A percentile compares a stretch with the other conserved stretches of the same genome.
Conservation (phyloP, 2,888 invertebrate genomes). For the Siphlonurus alternatus region DNA sequence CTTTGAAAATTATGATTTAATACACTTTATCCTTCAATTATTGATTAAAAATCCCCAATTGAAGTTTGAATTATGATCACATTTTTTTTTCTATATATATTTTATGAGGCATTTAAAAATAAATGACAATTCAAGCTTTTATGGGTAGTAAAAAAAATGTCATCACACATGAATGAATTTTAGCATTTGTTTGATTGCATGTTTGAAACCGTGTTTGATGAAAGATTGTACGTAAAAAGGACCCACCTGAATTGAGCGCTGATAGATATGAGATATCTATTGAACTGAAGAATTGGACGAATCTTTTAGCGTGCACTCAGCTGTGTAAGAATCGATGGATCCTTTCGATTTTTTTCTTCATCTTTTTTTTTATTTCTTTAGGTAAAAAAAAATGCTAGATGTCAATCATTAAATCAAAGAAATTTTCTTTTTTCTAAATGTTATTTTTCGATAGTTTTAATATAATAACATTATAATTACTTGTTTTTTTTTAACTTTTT, state of each 20-base stretch:
- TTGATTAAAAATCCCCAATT: no score
- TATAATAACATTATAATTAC: no score
- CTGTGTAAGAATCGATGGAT: neutral
- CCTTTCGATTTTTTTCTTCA: neutral
- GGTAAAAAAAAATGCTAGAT: neutral
- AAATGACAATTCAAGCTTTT: no score
- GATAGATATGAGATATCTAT: neutral
- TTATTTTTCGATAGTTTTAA: neutral
- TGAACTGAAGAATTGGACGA: neutral
- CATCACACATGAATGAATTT: no score
- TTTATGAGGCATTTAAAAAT: no score
- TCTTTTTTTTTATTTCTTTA: neutral
- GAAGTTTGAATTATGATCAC: no score
- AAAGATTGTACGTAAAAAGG: neutral
- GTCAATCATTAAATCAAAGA: neutral
- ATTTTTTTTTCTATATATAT: no score
- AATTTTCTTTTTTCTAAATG: neutral
- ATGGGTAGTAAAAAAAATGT: no score
- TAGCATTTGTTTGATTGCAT: neutral
- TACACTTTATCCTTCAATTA: no score
- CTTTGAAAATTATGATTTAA: no score
- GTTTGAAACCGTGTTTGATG: neutral
- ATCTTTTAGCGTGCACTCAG: neutral
- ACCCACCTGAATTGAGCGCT: neutral
- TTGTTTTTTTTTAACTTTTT: no score